Conservation (phyloP, 2,888 invertebrate species). For the Cheiracanthium punctorium region DNA sequence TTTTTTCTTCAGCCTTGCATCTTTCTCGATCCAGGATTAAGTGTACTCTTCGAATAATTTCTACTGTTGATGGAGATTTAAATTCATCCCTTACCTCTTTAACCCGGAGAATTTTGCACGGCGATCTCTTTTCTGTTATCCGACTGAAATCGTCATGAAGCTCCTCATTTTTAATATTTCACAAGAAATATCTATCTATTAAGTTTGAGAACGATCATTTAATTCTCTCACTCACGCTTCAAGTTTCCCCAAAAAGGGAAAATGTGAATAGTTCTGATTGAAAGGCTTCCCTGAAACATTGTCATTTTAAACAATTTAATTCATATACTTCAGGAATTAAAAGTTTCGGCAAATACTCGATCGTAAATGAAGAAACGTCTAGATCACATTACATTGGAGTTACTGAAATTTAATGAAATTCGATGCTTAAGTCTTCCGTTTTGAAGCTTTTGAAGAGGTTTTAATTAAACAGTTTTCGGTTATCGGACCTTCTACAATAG, state of each 20-base stretch:
- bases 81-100: no score
- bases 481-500: neutral
- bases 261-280: neutral
- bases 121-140: neutral
- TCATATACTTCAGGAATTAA: neutral
- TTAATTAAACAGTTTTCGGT: conserved; percentile 12
- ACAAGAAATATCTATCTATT: neutral
- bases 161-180: neutral
- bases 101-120: no score
- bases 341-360: neutral
- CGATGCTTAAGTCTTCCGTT: neutral
- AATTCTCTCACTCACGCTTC: neutral
- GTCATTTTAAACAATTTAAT: conserved; percentile 10
- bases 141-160: neutral
- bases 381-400: conserved; percentile 16
- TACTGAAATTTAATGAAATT: conserved; percentile 20
- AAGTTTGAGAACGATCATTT: neutral
- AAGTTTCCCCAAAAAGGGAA: neutral
- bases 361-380: conserved; percentile 2
- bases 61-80: no score
- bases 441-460: neutral
- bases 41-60: no score
- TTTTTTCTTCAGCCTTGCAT: no score
- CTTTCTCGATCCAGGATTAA: no score
- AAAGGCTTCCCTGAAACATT: neutral